These are phyloP conservation scores for Mionectes olivaceus DNA, from an alignment of 2,797 vertebrate genomes.

Conservation along the genomic window DNA sequence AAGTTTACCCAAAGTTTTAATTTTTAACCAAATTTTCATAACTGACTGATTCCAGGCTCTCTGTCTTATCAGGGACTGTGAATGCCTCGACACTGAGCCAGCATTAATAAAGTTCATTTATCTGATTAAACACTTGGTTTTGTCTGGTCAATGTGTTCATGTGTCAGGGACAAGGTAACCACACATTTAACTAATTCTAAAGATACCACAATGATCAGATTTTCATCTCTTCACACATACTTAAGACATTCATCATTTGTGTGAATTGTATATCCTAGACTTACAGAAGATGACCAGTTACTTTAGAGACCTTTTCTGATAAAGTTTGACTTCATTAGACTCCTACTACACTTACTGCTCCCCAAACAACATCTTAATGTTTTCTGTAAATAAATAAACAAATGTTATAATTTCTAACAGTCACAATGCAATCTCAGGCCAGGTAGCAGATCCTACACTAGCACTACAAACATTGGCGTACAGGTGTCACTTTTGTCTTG, in stretches of 20 bases:
- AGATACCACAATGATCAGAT: neutral
- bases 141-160: neutral
- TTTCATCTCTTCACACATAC: neutral
- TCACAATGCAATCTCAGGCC: neutral
- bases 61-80: neutral
- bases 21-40: neutral
- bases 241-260: too few relatives aligned
- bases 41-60: neutral
- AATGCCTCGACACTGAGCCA: neutral
- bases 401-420: neutral
- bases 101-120: neutral
- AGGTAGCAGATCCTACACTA: accelerated
- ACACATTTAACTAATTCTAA: neutral
- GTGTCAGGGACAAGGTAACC: neutral
- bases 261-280: neutral
- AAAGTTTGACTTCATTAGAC: neutral
- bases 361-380: neutral
- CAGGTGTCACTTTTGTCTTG: neutral
- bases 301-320: neutral
- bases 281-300: neutral
- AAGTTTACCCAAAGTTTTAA: neutral
- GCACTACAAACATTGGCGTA: neutral
- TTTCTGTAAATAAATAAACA: neutral
- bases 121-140: neutral
- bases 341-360: neutral